phyloP scores from a whole-genome alignment of 2,888 invertebrate genomes.

The Microplitis manilae region DNA sequence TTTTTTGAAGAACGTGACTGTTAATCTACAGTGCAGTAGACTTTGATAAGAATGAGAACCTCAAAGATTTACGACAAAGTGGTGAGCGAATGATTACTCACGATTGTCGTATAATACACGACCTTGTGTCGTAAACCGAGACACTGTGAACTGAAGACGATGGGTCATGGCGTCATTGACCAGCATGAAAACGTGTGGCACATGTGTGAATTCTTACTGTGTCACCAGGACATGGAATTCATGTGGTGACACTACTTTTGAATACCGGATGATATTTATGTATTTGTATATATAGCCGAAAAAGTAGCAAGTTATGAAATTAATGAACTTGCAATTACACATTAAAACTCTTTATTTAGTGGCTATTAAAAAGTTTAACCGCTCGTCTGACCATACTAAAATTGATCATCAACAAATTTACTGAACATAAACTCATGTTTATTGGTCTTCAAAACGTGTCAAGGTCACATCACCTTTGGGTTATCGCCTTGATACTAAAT shows the following conservation, averaged over 20 bases:
- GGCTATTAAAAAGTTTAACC: slow-evolving; percentile 44
- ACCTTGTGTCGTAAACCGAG: slow-evolving; percentile 69
- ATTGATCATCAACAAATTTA: slow-evolving; percentile 27
- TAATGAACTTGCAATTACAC: slow-evolving; percentile 29
- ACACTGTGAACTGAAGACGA: slow-evolving; percentile 28
- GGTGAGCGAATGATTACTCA: slow-evolving; percentile 68
- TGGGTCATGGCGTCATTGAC: slow-evolving; percentile 45
- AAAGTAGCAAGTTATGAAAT: slow-evolving; percentile 28
- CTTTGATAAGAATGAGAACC: slow-evolving; percentile 69
- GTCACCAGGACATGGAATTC: slow-evolving; percentile 40
- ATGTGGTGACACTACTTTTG: slow-evolving; percentile 42
- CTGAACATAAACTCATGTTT: slow-evolving; percentile 10
- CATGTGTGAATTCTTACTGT: slow-evolving; percentile 33
- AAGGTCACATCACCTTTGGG: slow-evolving; percentile 45
- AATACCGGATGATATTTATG: slow-evolving; percentile 34
- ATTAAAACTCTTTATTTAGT: slow-evolving; percentile 52
- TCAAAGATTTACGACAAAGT: slow-evolving; percentile 67
- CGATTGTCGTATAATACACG: slow-evolving; percentile 69
- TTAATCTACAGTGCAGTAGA: slow-evolving; percentile 32
- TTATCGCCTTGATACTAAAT: slow-evolving; percentile 36
- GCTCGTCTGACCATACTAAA: neutral
- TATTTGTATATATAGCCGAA: neutral
- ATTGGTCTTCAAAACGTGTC: slow-evolving; percentile 44
- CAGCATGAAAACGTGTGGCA: slow-evolving; percentile 43
- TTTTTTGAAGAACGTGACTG: slow-evolving; percentile 10